Base-by-base conservation (phyloP, 2,888 invertebrate species). In the Papilio gigon region DNA sequence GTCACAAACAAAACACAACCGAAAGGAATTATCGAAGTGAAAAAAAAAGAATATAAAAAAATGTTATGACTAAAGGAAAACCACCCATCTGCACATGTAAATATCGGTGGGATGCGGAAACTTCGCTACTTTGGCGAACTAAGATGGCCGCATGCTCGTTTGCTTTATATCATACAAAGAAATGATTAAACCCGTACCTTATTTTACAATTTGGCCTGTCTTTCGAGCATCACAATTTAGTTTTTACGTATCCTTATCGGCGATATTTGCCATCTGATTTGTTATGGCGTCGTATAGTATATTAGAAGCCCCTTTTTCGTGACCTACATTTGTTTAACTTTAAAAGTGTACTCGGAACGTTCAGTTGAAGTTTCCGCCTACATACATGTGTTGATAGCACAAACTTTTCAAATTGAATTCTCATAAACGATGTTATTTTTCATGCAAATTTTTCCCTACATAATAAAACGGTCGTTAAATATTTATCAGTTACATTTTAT, bases 301-400 rank as follows among this genome's bases (percentile, higher is more conserved):
- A 72, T 74, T 75, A 72, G 74, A 82, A 78, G 77, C 70, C 77
- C 76, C 75, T 74, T 73, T 73, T 73, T 80, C 75, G 77, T 81
- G 83, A 82, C 85, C 84, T 79, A 84, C 76, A 80, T 84, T 77
- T 76, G 70, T 70, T 67, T 70, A 70, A 71, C 70, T 73, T 75
- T 73, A 75, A 80, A 82, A 80, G 74, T 78, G 78, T 75, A 75
- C 76, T 67, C 72, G 72, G 71, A 75, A 75, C 71, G 77, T 72
- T 67, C 71, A 75, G 73, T 72, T 76, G 75, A 78, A 78, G 81
- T 81, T 80, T 79, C 77, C 78, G 79, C 77, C 78, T 76, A 76
- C 40, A 65, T 40, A 56, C 40, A 25, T 35, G 53, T 53, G 53
- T 53, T 27, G 53, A 64, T 64, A 53, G 22, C 53, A 53, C 17